Conservation (phyloP, 1,140 invertebrate species). For the Halesus radiatus region DNA sequence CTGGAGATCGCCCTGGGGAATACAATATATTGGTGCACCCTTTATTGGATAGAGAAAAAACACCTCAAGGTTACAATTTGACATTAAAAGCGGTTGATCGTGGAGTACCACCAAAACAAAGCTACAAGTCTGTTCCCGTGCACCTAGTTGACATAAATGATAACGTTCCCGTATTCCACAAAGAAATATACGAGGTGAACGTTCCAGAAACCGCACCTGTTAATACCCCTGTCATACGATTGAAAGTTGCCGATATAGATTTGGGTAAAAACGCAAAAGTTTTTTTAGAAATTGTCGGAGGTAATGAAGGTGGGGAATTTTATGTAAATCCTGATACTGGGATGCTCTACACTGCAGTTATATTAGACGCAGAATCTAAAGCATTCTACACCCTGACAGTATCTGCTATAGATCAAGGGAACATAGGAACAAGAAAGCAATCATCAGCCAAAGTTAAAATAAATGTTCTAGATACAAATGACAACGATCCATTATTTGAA, state of each 20-base stretch:
- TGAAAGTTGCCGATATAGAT: slow-evolving; percentile 85
- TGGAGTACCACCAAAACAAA: slow-evolving; percentile 80
- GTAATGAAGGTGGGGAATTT: slow-evolving; percentile 88
- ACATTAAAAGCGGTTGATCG: slow-evolving; percentile 84
- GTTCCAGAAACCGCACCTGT: slow-evolving; percentile 87
- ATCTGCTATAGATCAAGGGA: slow-evolving; percentile 86
- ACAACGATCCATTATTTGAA: slow-evolving; percentile 88
- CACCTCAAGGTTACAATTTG: slow-evolving; percentile 83
- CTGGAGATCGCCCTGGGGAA: slow-evolving; percentile 71
- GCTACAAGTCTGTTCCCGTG: slow-evolving; percentile 79
- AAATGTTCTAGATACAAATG: slow-evolving; percentile 85
- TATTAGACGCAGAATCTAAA: slow-evolving; percentile 86
- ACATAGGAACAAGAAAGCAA: slow-evolving; percentile 81
- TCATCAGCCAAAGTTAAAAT: slow-evolving; percentile 87
- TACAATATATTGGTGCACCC: slow-evolving; percentile 80
- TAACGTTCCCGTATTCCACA: slow-evolving; percentile 85
- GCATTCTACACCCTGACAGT: slow-evolving; percentile 89
- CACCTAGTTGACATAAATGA: slow-evolving; percentile 83
- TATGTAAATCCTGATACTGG: slow-evolving; percentile 85
- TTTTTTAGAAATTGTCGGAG: slow-evolving; percentile 85
- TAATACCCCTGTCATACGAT: slow-evolving; percentile 83
- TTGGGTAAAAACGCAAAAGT: slow-evolving; percentile 83
- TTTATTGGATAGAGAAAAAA: slow-evolving; percentile 78
- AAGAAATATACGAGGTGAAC: slow-evolving; percentile 85
- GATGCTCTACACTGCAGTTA: slow-evolving; percentile 85